Percentiles rank a stretch among this genome's conserved stretches.
These are phyloP conservation scores for Yponomeuta plumbellus DNA, from an alignment of 2,888 invertebrate species.

Conservation along the genomic window DNA sequence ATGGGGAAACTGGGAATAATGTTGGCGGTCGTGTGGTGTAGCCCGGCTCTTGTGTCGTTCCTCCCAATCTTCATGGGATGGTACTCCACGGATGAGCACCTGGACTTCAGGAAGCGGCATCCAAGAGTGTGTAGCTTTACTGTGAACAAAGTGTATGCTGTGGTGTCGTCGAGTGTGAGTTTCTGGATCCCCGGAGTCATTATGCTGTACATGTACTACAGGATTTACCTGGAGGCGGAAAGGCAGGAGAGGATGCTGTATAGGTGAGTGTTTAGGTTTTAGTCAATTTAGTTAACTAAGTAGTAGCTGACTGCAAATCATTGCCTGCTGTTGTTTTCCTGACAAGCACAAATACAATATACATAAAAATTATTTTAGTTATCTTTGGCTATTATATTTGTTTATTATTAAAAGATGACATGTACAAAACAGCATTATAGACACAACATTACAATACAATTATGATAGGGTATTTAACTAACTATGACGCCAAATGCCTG, in stretches of 20 bases:
- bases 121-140: constrained; percentile 88
- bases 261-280: constrained; percentile 73
- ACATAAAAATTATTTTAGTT: too few species aligned
- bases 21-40: constrained; percentile 93
- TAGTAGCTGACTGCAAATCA: too few species aligned
- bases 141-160: constrained; percentile 91
- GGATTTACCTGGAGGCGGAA: constrained; percentile 90
- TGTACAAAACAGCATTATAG: too few species aligned
- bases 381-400: too few species aligned
- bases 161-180: constrained; percentile 92
- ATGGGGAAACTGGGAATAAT: constrained; percentile 86
- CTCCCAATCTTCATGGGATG: constrained; percentile 96
- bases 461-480: too few species aligned
- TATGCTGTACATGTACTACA: constrained; percentile 95
- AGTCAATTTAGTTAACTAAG: too few species aligned
- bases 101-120: constrained; percentile 80
- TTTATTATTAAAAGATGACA: too few species aligned
- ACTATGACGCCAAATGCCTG: too few species aligned
- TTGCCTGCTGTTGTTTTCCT: too few species aligned
- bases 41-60: constrained; percentile 94
- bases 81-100: constrained; percentile 92
- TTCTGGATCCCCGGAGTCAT: constrained; percentile 96
- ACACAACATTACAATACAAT: too few species aligned
- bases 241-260: constrained; percentile 89
- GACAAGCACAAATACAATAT: too few species aligned